Evolutionary conservation across 2,113 vertebrate genomes (phyloP), one percentile per base, ranked within the genome.

Genomic region (Nycticryphes semicollaris): DNA sequence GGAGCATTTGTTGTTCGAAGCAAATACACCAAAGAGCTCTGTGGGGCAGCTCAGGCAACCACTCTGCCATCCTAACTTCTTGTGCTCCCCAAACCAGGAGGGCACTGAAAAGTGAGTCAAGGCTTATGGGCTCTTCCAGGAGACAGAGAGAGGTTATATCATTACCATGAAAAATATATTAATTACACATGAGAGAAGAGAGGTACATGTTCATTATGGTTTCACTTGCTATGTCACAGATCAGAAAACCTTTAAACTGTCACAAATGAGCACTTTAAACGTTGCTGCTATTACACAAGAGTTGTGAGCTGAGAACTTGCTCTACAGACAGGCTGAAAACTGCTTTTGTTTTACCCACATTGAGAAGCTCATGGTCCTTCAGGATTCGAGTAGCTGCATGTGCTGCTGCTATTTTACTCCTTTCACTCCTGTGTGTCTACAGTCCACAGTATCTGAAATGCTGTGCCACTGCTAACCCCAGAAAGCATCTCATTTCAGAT

Each of bases 171-270:
- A 8, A 70, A 67, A 50, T 1, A 10, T 1, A 45, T 3, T 11
- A 6, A 25, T 41, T 35, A 7, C 10, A 6, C 31, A 2, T 3
- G 23, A 10, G 1, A 14, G 35, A 72, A 24, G 10, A 30, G 15
- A 39, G 7, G 3, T 5, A 59, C 6, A 2, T 12, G 6, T 33
- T 70, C 11, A 8, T 64, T 21, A 8, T 10, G 41, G 5, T 25
- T 84, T 63, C 6, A 1, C 3, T 53, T 31, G 3, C 12, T 4
- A 10, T 2, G 3, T 23, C 22, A 17, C 24, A 51, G 7, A 67
- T n/a, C 73, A 76, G 57, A 75, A 87, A 87, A 14, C 12, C 10
- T 10, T 45, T 69, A 43, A 82, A 24, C 7, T 60, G 16, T 20
- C 69, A 74, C 33, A 41, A 9, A 51, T 22, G 28, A 88, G 50